Evolutionary conservation across 2,113 vertebrate genomes (phyloP), one percentile per base, ranked within the genome.

Genomic region (Laticauda laticaudata): DNA sequence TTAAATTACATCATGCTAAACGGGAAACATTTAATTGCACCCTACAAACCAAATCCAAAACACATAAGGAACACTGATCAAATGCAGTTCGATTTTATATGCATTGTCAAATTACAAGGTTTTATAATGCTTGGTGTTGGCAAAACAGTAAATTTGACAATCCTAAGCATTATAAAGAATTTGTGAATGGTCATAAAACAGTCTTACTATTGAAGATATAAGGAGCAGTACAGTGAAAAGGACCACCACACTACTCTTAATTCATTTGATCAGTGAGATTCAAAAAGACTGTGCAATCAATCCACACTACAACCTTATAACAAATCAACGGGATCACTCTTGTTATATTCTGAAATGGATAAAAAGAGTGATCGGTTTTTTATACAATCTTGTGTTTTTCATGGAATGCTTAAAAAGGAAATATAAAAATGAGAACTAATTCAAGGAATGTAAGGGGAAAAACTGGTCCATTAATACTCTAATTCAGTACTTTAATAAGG

Each of bases 221-320:
- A 53, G 8, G 24, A 90, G 85, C 61, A 21, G 12, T 0, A 0
- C 8, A 24, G 87, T 14, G 0, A 18, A 91, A 56, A 93, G 61
- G 10, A 56, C 53, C 91, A 95, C 39, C 87, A 90, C n/a, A n/a
- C 14, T 61, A 55, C 34, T 51, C 61, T 54, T 54, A 54, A 57
- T 64, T n/a, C 45, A 51, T 51, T 64, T 54, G 5, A 43, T 43
- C 55, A 26, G 21, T 53, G 7, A 54, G n/a, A 26, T 43, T 53
- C 8, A 75, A 34, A 24, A 54, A 43, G 61, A 39, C 12, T 39
- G 12, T 0, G 0, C 45, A 2, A 0, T 1, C 75, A 89, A 26
- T 87, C 69, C 20, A 92, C 21, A 69, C 4, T 12, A 45, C 15
- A 86, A 8, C 18, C 34, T 23, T 61, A 14, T 21, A 64, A 53